Evolutionary conservation across 2,113 vertebrate species (phyloP).

Genomic region (Regulus satrapa): DNA sequence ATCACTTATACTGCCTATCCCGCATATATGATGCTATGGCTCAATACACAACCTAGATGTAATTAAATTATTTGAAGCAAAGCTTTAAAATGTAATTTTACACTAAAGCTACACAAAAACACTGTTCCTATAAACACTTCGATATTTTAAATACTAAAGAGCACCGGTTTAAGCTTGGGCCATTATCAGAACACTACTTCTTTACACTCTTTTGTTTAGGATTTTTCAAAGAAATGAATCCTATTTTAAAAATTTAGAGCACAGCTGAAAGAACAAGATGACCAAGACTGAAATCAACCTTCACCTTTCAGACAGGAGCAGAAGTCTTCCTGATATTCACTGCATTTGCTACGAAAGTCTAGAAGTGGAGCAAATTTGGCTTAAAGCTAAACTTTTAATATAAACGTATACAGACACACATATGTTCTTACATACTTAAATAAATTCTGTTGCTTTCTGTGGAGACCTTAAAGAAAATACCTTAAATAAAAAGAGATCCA

Average conservation of each 20-base stretch:
- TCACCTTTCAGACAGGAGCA: neutral
- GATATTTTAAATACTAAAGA: neutral
- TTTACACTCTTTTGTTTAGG: neutral
- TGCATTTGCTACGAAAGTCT: neutral
- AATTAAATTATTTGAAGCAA: neutral
- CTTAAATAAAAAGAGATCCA: neutral
- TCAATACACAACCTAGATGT: neutral
- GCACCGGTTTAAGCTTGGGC: fast-evolving
- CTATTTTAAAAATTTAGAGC: neutral
- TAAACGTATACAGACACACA: neutral
- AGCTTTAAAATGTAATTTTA: neutral
- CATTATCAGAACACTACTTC: neutral
- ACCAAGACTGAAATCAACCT: neutral
- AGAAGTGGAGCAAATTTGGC: neutral
- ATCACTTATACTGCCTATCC: neutral
- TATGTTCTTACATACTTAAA: neutral
- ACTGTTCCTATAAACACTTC: neutral
- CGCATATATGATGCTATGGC: fast-evolving
- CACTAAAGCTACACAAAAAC: neutral
- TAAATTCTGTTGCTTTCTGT: neutral
- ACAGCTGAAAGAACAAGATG: neutral
- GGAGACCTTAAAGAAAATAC: neutral
- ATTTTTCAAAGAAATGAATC: neutral
- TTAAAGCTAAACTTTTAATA: neutral
- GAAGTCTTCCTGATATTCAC: neutral